These are phyloP conservation scores for Crotalus viridis DNA, from an alignment of 2,113 vertebrate genomes.

Conservation along the genomic window DNA sequence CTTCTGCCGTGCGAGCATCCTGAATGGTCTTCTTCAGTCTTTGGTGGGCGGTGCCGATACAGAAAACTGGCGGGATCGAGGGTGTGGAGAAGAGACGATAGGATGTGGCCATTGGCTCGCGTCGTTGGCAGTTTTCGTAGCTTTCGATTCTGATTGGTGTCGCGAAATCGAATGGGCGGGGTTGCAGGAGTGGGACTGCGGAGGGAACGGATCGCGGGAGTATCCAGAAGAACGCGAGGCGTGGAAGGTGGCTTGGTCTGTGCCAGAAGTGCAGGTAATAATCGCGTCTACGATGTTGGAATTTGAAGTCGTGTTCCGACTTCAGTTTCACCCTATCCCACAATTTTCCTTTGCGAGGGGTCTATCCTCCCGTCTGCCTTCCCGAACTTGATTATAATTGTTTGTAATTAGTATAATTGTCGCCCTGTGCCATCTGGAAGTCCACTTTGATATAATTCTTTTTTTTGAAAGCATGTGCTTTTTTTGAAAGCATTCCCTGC, in stretches of 20 bases:
- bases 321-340: neutral
- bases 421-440: neutral
- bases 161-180: neutral
- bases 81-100: neutral
- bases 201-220: slow-evolving; percentile 20
- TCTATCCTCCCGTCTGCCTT: neutral
- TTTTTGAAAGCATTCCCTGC: too few species aligned
- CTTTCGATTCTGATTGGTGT: neutral
- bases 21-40: neutral
- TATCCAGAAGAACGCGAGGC: neutral
- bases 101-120: neutral
- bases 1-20: neutral
- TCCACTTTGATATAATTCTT: neutral
- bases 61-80: slow-evolving; percentile 2
- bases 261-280: neutral
- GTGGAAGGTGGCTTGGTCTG: neutral
- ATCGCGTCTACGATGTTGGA: neutral
- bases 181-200: neutral
- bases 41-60: neutral
- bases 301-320: neutral
- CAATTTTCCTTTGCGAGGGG: neutral
- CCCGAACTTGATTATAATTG: neutral
- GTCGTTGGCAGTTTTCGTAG: neutral
- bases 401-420: neutral
- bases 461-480: neutral